Evolutionary conservation across 2,113 vertebrate genomes (phyloP), one percentile per base, ranked within the genome.

Genomic region (Mus spicilegus): DNA sequence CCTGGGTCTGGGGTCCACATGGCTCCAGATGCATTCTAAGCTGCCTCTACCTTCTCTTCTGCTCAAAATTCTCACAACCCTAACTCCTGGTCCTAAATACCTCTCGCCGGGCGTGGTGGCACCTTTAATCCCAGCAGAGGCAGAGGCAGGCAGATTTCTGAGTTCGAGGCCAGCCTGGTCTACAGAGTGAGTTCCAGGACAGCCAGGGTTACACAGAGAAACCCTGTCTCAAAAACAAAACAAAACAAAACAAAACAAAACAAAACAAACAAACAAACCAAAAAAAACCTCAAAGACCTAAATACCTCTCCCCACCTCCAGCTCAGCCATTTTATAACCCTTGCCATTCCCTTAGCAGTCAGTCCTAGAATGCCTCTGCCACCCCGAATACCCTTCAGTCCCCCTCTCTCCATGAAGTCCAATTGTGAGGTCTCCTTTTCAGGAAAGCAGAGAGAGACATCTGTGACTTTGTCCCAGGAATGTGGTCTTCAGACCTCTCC

Each of bases 251-350:
- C 42, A 42, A 42, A 42, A n/a, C n/a, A n/a, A n/a, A n/a, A n/a
- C n/a, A n/a, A n/a, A n/a, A n/a, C n/a, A n/a, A n/a, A n/a, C 42
- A 42, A 42, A 42, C 42, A 42, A 42, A 42, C 42, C 42, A 42
- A 42, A 42, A 42, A 42, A 42, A 42, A n/a, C 42, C 42, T 42
- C 42, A 42, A 42, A 42, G 42, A 42, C 42, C 42, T 42, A 42
- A 42, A 42, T 42, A 42, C 42, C 42, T 42, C 82, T 26, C 19
- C 24, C 5, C 46, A 17, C 56, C 1, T 51, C 39, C 56, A 54
- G 0, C 19, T 11, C 28, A 11, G 20, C 24, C 30, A 0, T 16
- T 30, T 3, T 39, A 73, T 49, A 54, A 28, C 54, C 0, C 58
- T 36, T 1, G 10, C 42, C 33, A 2, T 65, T 46, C n/a, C 51